Evolutionary conservation across 2,888 invertebrate species (phyloP).

Genomic region (Eupithecia vulgata): DNA sequence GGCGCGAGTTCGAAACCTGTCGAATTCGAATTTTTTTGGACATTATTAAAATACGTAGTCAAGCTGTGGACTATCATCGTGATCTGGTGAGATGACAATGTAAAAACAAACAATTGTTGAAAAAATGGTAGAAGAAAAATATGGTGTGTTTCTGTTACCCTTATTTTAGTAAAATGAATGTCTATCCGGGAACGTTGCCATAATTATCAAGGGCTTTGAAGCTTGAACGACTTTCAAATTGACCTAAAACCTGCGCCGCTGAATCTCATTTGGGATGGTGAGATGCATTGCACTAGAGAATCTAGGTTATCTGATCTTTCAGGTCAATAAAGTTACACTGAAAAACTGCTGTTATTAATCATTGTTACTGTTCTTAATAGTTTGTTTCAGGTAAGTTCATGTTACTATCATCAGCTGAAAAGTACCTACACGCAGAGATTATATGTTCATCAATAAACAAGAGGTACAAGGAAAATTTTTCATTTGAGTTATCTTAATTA

Average conservation of each 20-base stretch:
- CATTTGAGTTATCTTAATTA: neutral
- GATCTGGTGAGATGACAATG: neutral
- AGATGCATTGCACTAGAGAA: conserved; percentile 8
- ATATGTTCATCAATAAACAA: neutral
- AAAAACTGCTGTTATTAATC: neutral
- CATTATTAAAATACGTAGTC: too few species aligned
- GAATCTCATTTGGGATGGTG: conserved; percentile 30
- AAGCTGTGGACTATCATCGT: neutral
- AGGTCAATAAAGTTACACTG: conserved; percentile 22
- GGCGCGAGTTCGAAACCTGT: too few species aligned
- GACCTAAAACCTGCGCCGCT: conserved; percentile 20
- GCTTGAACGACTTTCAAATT: conserved; percentile 28
- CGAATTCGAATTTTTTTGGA: too few species aligned
- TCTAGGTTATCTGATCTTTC: conserved; percentile 13
- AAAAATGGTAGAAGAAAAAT: neutral
- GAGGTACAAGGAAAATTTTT: neutral
- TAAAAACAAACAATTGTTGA: neutral
- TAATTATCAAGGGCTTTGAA: conserved; percentile 26
- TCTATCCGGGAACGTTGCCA: conserved; percentile 29
- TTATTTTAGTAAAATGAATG: conserved; percentile 1
- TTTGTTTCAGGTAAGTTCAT: conserved; percentile 28
- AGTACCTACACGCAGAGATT: neutral
- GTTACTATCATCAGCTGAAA: neutral
- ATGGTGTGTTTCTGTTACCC: neutral
- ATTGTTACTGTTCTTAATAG: neutral